These are phyloP conservation scores for Telmatochromis brichardi DNA, from an alignment of 2,113 vertebrate species.

Conservation along the genomic window DNA sequence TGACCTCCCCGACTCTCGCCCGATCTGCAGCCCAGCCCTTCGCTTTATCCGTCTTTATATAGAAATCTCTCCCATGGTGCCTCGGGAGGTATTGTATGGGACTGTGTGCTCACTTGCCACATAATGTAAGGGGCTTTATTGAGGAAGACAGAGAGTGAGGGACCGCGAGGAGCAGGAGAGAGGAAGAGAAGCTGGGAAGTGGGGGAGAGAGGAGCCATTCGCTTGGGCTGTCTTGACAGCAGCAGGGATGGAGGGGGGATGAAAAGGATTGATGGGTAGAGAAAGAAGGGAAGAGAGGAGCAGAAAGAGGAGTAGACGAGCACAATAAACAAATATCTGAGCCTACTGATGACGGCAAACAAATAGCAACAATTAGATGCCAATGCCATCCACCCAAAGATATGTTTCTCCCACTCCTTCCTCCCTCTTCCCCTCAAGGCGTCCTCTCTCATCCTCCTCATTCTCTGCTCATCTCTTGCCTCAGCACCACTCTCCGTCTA, in stretches of 20 bases:
- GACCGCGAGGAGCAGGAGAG: neutral
- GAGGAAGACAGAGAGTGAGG: slow-evolving; percentile 2
- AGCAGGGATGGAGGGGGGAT: neutral
- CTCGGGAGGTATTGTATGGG: slow-evolving; percentile 46
- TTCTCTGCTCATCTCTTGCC: slow-evolving; percentile 26
- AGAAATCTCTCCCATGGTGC: slow-evolving; percentile 53
- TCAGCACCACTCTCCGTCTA: slow-evolving; percentile 55
- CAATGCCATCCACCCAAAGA: neutral
- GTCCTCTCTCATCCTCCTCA: neutral
- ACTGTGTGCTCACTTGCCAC: slow-evolving; percentile 34
- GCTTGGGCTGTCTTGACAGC: slow-evolving; percentile 19
- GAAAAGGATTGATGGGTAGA: slow-evolving; percentile 5
- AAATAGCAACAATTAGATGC: slow-evolving; percentile 28
- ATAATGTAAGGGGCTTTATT: slow-evolving; percentile 40
- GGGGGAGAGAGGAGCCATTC: neutral
- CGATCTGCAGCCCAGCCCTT: neutral
- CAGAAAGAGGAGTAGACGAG: neutral
- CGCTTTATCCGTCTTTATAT: slow-evolving; percentile 48
- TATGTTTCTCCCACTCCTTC: neutral
- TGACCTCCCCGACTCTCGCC: slow-evolving; percentile 23
- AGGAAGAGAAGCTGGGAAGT: neutral
- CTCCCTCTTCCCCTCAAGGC: slow-evolving; percentile 19
- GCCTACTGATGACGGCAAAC: neutral
- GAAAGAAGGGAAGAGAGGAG: neutral
- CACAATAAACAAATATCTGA: slow-evolving; percentile 15